Conservation (phyloP, 2,888 invertebrate species). For the Ochropacha duplaris region DNA sequence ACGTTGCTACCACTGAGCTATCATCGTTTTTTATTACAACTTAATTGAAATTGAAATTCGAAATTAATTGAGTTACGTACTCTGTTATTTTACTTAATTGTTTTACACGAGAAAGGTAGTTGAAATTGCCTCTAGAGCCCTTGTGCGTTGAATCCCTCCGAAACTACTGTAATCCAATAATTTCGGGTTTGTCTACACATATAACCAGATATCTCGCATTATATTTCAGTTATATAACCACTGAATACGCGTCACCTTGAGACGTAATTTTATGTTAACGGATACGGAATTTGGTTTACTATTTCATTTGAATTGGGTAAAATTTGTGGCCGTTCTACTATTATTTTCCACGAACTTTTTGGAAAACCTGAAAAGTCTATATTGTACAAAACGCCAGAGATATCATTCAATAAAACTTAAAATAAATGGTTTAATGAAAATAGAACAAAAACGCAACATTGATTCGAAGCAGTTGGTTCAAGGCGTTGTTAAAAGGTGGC, state of each 20-base stretch:
- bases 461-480: too few species aligned
- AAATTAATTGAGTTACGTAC: not conserved
- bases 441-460: too few species aligned
- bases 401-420: slow-evolving; percentile 1
- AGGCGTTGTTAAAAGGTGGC: too few species aligned
- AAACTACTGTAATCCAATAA: slow-evolving; percentile 1
- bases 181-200: not conserved
- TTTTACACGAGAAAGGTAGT: not conserved
- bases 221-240: not conserved
- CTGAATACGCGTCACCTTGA: not conserved
- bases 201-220: not conserved
- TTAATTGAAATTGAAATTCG: not conserved
- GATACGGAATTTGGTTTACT: not conserved
- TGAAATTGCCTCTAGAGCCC: not conserved
- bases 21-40: not conserved
- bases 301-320: too few species aligned
- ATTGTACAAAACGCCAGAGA: too few species aligned
- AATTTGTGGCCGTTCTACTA: too few species aligned
- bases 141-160: not conserved
- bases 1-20: too few species aligned
- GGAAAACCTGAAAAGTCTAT: too few species aligned
- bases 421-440: too few species aligned
- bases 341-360: too few species aligned
- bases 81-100: not conserved
- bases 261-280: not conserved